Conservation (phyloP, 2,797 vertebrate species). For the Protonibea diacanthus region DNA sequence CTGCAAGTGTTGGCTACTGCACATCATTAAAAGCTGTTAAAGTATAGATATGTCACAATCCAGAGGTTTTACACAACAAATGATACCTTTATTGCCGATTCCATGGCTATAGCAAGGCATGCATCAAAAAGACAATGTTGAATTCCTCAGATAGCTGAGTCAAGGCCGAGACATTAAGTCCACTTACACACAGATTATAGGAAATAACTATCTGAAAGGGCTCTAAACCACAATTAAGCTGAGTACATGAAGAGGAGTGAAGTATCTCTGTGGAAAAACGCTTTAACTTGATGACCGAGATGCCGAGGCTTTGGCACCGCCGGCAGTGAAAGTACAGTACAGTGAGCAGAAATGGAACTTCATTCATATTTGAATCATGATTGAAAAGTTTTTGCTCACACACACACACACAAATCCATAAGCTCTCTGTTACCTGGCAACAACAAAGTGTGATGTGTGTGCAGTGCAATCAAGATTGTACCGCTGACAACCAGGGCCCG, state of each 20-base stretch:
- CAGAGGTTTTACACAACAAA: background rate
- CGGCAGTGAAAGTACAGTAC: background rate
- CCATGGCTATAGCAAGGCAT: too few relatives aligned
- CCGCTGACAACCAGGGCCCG: background rate
- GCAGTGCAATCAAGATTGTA: background rate
- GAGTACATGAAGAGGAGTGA: constrained; percentile 37
- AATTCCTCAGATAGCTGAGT: background rate
- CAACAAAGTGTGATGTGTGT: background rate
- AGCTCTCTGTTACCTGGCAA: constrained; percentile 33
- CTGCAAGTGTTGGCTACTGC: background rate
- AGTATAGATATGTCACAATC: background rate
- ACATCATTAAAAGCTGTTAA: background rate
- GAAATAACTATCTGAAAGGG: constrained; percentile 12
- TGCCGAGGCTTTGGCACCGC: background rate
- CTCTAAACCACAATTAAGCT: constrained; percentile 26
- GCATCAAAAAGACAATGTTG: background rate
- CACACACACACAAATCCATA: background rate
- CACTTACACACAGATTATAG: background rate
- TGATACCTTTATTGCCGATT: background rate
- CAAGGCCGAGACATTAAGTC: background rate
- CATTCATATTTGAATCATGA: background rate
- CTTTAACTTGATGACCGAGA: constrained; percentile 3
- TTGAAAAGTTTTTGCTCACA: background rate
- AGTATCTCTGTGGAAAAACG: constrained; percentile 22
- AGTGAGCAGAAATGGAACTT: background rate